Conservation (phyloP, 92 coral and sea anemone species). For the Muricea muricata region DNA sequence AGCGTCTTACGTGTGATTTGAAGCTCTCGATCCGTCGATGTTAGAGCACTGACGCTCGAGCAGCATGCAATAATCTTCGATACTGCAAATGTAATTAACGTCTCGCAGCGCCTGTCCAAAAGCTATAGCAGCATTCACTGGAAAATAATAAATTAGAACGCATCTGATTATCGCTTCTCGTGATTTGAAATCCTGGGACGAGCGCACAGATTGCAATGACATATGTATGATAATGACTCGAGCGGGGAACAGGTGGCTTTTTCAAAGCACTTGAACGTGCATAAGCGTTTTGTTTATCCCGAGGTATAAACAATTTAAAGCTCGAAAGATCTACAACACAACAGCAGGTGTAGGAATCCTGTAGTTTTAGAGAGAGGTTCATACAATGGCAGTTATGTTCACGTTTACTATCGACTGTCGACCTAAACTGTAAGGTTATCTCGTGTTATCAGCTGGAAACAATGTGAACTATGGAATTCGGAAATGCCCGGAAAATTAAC, state of each 20-base stretch:
- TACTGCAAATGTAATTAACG: slow-evolving; percentile 43
- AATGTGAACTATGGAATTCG: slow-evolving; percentile 9
- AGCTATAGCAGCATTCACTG: slow-evolving; percentile 21
- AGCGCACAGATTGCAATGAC: background rate
- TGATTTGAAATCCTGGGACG: slow-evolving; percentile 19
- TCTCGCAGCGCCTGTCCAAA: slow-evolving; percentile 38
- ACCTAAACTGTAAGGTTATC: background rate
- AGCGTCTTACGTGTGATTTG: background rate
- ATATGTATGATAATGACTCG: slow-evolving; percentile 24
- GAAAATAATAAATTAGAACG: slow-evolving; percentile 39
- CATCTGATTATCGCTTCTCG: slow-evolving; percentile 20
- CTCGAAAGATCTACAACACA: background rate
- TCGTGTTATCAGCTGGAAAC: background rate
- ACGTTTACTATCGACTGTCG: slow-evolving; percentile 7
- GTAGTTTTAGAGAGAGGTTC: background rate
- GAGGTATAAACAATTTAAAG: slow-evolving; percentile 18
- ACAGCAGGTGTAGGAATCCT: background rate
- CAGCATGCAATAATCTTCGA: slow-evolving; percentile 25
- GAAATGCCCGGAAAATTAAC: background rate
- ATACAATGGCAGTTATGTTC: background rate
- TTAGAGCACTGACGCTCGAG: slow-evolving; percentile 18
- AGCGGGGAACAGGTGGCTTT: slow-evolving; percentile 42
- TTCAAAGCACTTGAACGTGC: background rate
- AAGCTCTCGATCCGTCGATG: slow-evolving; percentile 15
- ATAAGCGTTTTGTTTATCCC: background rate